Conservation (phyloP, 2,888 invertebrate genomes). For the Limnephilus marmoratus region DNA sequence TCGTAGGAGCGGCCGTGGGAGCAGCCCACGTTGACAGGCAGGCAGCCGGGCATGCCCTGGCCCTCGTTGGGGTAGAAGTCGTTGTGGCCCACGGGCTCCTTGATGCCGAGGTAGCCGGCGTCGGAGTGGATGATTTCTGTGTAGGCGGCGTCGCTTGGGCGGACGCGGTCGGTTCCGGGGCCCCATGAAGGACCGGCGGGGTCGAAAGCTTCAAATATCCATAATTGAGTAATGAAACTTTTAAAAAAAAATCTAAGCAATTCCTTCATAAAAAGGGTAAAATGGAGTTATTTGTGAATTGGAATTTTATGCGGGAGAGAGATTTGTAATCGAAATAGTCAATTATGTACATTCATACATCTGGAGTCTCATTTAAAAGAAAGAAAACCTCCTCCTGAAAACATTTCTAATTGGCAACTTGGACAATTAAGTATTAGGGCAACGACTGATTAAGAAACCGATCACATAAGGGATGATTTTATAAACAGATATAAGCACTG, state of each 20-base stretch:
- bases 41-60: constrained; percentile 58
- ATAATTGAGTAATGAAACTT: no score
- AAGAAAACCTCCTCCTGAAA: no score
- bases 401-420: no score
- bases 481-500: not conserved
- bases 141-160: constrained; percentile 55
- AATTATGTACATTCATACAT: no score
- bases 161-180: constrained; percentile 52
- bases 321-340: no score
- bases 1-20: constrained; percentile 61
- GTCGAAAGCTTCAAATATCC: constrained; percentile 55
- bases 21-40: constrained; percentile 48
- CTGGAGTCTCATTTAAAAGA: no score
- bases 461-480: no score
- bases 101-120: constrained; percentile 56
- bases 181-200: constrained; percentile 63
- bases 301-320: no score
- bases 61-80: constrained; percentile 63
- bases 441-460: no score
- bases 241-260: not conserved
- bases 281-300: not conserved
- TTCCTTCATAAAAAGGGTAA: not conserved
- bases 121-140: constrained; percentile 62
- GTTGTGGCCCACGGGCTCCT: constrained; percentile 56
- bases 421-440: no score